Evolutionary conservation across 2,113 vertebrate genomes (phyloP).

Genomic region (Ochotona curzoniae): DNA sequence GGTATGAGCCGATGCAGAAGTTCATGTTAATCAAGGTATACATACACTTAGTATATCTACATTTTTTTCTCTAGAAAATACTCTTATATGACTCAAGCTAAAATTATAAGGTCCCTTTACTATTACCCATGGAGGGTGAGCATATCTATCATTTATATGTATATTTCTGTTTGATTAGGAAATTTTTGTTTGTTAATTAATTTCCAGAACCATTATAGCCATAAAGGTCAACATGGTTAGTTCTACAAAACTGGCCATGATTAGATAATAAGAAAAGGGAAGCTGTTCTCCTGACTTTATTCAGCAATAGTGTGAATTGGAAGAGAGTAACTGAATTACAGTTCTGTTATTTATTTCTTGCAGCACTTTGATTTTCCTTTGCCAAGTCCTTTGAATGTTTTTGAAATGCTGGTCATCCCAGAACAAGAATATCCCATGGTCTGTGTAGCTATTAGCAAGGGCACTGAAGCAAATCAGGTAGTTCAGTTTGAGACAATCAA

Average conservation of each 20-base stretch:
- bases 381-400: conserved; percentile 96
- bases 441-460: conserved; percentile 96
- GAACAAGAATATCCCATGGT: conserved; percentile 99
- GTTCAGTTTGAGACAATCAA: conserved; percentile 99
- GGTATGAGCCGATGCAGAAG: conserved; percentile 99
- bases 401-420: conserved; percentile 98
- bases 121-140: neutral
- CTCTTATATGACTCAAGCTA: neutral
- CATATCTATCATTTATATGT: neutral
- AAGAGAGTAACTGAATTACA: neutral
- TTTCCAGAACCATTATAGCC: conserved; percentile 24
- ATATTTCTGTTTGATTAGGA: neutral
- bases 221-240: conserved; percentile 12
- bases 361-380: conserved; percentile 99
- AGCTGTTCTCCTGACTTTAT: conserved; percentile 43
- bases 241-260: neutral
- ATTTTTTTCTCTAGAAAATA: conserved; percentile 49
- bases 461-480: conserved; percentile 91
- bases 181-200: conserved; percentile 19
- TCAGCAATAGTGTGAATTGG: neutral
- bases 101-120: neutral
- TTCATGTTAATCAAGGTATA: conserved; percentile 99
- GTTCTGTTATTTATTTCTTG: neutral
- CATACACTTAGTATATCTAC: neutral
- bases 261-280: conserved; percentile 10